Percentiles rank a stretch among this genome's conserved stretches.
phyloP scores from a whole-genome alignment of 2,797 vertebrate species.

The Eremophila alpestris region DNA sequence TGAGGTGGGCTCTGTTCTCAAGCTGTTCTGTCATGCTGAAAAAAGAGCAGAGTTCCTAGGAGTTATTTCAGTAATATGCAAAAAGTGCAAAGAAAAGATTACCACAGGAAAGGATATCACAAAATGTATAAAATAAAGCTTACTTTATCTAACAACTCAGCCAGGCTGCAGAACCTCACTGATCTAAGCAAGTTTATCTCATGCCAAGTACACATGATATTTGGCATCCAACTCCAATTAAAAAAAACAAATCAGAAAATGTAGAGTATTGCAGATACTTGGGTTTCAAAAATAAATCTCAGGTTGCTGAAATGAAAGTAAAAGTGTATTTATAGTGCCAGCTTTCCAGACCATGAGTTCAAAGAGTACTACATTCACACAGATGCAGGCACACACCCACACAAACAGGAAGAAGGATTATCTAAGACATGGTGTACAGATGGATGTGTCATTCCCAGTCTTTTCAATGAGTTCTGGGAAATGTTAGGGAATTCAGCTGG shows the following conservation, averaged over 20 bases:
- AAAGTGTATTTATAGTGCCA: not conserved
- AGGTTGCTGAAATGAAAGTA: not conserved
- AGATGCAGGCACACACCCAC: not conserved
- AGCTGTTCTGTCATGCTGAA: not conserved
- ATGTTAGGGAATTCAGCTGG: not conserved
- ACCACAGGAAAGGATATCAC: not conserved
- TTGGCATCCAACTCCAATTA: not conserved
- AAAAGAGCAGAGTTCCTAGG: not conserved
- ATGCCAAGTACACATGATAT: not conserved
- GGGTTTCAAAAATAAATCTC: not conserved
- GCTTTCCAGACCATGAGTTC: not conserved
- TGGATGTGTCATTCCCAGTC: not conserved
- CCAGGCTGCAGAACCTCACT: not conserved
- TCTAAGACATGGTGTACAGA: not conserved
- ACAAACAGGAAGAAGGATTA: not conserved
- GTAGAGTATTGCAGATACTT: not conserved
- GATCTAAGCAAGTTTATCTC: not conserved
- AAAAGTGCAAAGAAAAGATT: not conserved
- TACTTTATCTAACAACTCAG: not conserved
- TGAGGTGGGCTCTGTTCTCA: slow-evolving; percentile 78
- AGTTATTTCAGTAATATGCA: not conserved
- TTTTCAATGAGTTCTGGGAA: not conserved
- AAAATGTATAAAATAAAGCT: not conserved
- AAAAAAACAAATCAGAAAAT: not conserved
- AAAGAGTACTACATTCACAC: not conserved